Base-by-base conservation (phyloP, 2,888 invertebrate genomes). In the Machimus atricapillus region DNA sequence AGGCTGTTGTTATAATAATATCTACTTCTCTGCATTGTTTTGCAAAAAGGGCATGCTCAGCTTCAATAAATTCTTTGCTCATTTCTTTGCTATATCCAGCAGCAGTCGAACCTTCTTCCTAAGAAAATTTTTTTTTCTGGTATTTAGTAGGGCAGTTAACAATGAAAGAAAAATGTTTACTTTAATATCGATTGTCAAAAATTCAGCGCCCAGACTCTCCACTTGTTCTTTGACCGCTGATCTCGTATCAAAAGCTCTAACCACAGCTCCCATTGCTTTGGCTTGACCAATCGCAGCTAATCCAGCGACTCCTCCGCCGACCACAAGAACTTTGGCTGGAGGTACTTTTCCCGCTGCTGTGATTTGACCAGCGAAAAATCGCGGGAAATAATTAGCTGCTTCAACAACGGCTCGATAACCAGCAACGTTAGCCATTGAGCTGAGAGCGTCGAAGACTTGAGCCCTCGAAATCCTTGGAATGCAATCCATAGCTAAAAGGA, bases 241-340 rank as follows among this genome's bases (percentile, higher is more conserved):
- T 87, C 97, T 93, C 0, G 97, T 97, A 92, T 98, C 97, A 92
- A 98, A 98, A 85, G 96, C 97, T 87, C 97, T 93, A 0, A 97
- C 97, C 88, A 97, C 95, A 87, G 97, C 97, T 19, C 97, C 98
- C 97, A 98, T 97, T 92, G 96, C 94, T 94, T 94, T 95, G 90
- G 97, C 97, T 90, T 97, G 97, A 37, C 88, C 89, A 85, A 96
- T 95, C 37, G 97, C 97, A 40, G 97, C 96, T 89, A 98, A 93
- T 77, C 97, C 98, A 73, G 98, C 97, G 77, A 98, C 98, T 85
- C 98, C 97, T 81, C 97, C 97, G 88, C 98, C 98, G 89, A 98
- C 95, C 56, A 98, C 96, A 89, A 98, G 93, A 89, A 97, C 96
- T 91, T 97, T 97, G 85, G 97, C 97, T 8, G 97, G 97, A 0